phyloP scores from a whole-genome alignment of 1,140 invertebrate genomes.

The Lycorma delicatula region DNA sequence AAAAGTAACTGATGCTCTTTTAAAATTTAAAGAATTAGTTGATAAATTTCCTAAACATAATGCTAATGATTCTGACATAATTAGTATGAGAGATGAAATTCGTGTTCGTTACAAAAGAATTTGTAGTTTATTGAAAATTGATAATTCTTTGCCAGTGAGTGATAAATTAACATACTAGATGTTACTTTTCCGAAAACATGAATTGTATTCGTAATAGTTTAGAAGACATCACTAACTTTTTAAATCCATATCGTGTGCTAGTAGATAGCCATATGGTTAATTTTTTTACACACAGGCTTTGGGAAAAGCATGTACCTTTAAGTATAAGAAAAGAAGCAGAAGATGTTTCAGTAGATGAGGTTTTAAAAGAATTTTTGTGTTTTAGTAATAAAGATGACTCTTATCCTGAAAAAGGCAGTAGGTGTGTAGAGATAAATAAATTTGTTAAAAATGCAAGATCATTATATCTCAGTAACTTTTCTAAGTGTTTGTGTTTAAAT shows the following conservation, averaged over 20 bases:
- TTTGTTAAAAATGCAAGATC: constrained; percentile 32
- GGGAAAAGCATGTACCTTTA: constrained; percentile 47
- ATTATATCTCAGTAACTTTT: constrained; percentile 7
- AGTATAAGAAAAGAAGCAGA: constrained; percentile 46
- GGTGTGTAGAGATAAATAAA: neutral
- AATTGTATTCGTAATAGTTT: constrained; percentile 36
- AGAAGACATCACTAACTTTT: constrained; percentile 44
- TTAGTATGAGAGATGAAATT: constrained; percentile 26
- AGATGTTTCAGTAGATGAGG: constrained; percentile 36
- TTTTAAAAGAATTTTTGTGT: constrained; percentile 20
- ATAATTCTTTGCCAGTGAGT: constrained; percentile 19
- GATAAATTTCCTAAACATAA: constrained; percentile 31
- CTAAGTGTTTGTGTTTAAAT: constrained; percentile 18
- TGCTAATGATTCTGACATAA: constrained; percentile 28
- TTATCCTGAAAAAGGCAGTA: neutral
- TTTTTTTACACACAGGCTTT: constrained; percentile 64
- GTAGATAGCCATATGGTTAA: constrained; percentile 72
- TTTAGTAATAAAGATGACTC: neutral
- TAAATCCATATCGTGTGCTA: constrained; percentile 49
- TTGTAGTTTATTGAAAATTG: constrained; percentile 33
- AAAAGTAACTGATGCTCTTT: constrained; percentile 9
- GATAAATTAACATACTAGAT: constrained; percentile 12
- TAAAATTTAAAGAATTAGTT: constrained; percentile 27
- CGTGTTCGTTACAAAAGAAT: constrained; percentile 33
- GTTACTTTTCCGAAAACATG: constrained; percentile 4